Evolutionary conservation across 2,113 vertebrate species (phyloP).

Genomic region (Gymnorhina tibicen): DNA sequence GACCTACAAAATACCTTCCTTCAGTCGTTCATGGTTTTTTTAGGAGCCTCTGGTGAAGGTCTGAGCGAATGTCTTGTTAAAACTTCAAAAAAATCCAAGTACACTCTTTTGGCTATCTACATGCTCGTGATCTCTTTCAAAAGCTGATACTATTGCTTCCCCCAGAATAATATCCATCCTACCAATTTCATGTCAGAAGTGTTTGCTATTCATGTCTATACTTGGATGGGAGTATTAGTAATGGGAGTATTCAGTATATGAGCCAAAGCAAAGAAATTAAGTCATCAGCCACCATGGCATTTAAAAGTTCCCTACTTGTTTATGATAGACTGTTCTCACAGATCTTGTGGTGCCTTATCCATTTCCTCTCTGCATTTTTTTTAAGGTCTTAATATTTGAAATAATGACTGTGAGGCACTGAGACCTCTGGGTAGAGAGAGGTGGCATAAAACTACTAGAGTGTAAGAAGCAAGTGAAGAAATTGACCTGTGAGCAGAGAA

Average conservation of each 20-base stretch:
- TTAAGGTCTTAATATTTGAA: neutral
- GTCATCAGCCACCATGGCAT: neutral
- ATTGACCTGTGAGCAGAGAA: slow-evolving; percentile 1
- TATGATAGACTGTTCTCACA: neutral
- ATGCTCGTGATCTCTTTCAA: neutral
- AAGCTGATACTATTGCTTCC: neutral
- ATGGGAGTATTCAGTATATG: neutral
- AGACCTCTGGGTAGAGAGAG: neutral
- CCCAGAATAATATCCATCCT: neutral
- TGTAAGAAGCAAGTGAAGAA: neutral
- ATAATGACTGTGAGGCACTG: neutral
- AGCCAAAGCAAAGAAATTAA: neutral
- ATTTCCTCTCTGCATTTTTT: neutral
- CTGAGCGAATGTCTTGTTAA: neutral
- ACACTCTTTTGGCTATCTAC: neutral
- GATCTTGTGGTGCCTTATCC: neutral
- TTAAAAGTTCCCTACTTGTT: neutral
- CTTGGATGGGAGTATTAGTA: neutral
- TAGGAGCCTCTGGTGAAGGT: neutral
- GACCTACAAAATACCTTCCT: neutral
- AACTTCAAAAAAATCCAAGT: neutral
- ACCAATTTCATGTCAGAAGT: neutral
- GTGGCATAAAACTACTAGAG: neutral
- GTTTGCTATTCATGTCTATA: neutral
- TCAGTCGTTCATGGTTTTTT: neutral